These are phyloP conservation scores for Urechis unicinctus DNA, from an alignment of 2,888 invertebrate species.

Conservation along the genomic window DNA sequence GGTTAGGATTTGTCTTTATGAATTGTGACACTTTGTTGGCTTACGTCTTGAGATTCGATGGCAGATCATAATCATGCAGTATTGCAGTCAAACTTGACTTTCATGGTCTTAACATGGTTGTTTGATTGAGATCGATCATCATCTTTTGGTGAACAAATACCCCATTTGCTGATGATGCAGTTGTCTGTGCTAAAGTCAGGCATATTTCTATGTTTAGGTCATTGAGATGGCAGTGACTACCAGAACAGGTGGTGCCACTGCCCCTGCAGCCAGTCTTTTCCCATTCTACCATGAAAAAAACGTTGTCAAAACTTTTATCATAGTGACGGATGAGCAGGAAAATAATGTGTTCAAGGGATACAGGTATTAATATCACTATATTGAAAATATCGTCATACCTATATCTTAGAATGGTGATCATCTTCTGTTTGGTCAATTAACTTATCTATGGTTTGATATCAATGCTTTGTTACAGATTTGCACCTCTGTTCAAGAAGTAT, in stretches of 20 bases:
- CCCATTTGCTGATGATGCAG: too few relatives aligned
- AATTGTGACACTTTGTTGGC: neutral
- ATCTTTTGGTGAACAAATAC: too few relatives aligned
- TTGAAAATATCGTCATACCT: too few relatives aligned
- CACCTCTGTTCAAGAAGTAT: conserved; percentile 40
- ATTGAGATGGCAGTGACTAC: conserved; percentile 40
- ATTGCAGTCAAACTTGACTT: too few relatives aligned
- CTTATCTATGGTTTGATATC: too few relatives aligned
- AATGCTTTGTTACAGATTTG: conserved; percentile 29
- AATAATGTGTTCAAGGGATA: conserved; percentile 24
- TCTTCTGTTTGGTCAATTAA: too few relatives aligned
- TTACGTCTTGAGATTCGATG: too few relatives aligned
- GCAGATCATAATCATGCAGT: too few relatives aligned
- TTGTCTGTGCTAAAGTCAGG: neutral
- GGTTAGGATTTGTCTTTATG: conserved; percentile 18
- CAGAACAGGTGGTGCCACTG: conserved; percentile 34
- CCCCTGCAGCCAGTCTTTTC: conserved; percentile 44
- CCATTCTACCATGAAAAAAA: conserved; percentile 45
- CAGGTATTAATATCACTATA: too few relatives aligned
- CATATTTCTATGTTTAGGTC: conserved; percentile 25
- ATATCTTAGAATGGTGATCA: too few relatives aligned
- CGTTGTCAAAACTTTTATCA: conserved; percentile 46
- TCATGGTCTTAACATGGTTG: too few relatives aligned
- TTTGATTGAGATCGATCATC: too few relatives aligned
- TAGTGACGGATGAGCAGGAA: conserved; percentile 51